Conservation (phyloP, 2,888 invertebrate species). For the Apeira syringaria region DNA sequence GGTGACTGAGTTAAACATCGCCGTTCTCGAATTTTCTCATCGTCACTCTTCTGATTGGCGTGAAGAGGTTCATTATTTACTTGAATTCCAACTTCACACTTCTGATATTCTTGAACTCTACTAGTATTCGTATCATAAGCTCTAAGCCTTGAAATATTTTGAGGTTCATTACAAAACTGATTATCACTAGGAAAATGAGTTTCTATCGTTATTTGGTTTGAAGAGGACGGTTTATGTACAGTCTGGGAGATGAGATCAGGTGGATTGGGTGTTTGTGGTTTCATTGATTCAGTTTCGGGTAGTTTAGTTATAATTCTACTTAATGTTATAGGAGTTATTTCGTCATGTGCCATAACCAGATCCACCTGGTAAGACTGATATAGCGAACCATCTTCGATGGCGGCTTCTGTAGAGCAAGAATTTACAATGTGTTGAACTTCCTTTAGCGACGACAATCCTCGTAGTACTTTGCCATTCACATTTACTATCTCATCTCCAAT, state of each 20-base stretch:
- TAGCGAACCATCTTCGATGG: constrained; percentile 58
- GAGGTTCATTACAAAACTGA: constrained; percentile 47
- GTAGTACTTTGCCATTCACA: constrained; percentile 92
- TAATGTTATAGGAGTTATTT: constrained; percentile 81
- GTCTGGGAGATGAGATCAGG: constrained; percentile 78
- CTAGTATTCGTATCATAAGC: constrained; percentile 37
- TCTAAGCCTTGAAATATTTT: constrained; percentile 42
- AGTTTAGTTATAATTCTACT: constrained; percentile 68
- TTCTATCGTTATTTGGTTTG: constrained; percentile 73
- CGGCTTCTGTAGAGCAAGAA: constrained; percentile 76
- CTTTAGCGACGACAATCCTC: constrained; percentile 87
- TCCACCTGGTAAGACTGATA: constrained; percentile 82
- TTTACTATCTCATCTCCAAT: constrained; percentile 95
- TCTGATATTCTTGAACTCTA: constrained; percentile 49
- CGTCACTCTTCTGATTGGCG: constrained; percentile 77
- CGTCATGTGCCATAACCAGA: constrained; percentile 86
- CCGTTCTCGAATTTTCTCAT: constrained; percentile 76
- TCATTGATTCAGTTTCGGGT: constrained; percentile 49
- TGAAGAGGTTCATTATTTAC: constrained; percentile 53
- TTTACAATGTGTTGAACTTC: constrained; percentile 85
- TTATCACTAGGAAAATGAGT: constrained; percentile 72
- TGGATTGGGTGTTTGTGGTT: constrained; percentile 46
- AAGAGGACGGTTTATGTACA: constrained; percentile 63
- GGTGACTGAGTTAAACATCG: constrained; percentile 61
- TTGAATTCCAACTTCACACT: constrained; percentile 63